Evolutionary conservation across 2,113 vertebrate genomes (phyloP), one percentile per base, ranked within the genome.

Genomic region (Hypocryptadius cinnamomeus): DNA sequence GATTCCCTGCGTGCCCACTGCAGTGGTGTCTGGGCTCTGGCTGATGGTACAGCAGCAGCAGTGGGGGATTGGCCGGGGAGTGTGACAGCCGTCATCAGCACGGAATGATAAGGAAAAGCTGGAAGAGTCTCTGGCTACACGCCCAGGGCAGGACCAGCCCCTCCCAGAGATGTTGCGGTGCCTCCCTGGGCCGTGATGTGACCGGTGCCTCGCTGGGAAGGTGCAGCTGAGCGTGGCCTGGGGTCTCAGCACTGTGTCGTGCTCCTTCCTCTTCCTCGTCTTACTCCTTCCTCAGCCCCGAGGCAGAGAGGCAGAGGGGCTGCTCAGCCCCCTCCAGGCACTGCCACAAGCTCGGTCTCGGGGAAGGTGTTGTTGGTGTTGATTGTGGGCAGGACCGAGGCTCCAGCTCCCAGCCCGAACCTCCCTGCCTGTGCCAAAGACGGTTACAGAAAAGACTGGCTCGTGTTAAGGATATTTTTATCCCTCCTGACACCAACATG

Each of bases 211-310:
- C 3, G 3, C 13, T 40, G 60, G 39, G 48, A 13, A 42, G 42
- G 27, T 4, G 3, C 9, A 31, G 13, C 47, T 1, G 72, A 31
- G 48, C 10, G 0, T 9, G 50, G 9, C 18, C 48, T 2, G 45
- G 11, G 33, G 7, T 45, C 60, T 12, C 56, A 10, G 60, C 39
- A 0, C 6, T 1, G 14, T 11, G 15, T 8, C 22, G 0, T 0
- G 23, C 40, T 40, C 40, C 40, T 40, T 40, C 40, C 40, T 40
- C 40, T 40, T 40, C 40, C 12, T 40, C 10, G 2, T 6, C 4
- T 59, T 3, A 0, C 15, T 33, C 54, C 51, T 8, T 1, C 31
- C 54, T 6, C 7, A 30, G 35, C 54, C 21, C 2, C 7, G 8
- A 30, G 33, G 1, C 35, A 11, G 33, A 54, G 65, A 17, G 74